phyloP scores from a whole-genome alignment of 2,797 vertebrate species.

The Premnoplex brunnescens region DNA sequence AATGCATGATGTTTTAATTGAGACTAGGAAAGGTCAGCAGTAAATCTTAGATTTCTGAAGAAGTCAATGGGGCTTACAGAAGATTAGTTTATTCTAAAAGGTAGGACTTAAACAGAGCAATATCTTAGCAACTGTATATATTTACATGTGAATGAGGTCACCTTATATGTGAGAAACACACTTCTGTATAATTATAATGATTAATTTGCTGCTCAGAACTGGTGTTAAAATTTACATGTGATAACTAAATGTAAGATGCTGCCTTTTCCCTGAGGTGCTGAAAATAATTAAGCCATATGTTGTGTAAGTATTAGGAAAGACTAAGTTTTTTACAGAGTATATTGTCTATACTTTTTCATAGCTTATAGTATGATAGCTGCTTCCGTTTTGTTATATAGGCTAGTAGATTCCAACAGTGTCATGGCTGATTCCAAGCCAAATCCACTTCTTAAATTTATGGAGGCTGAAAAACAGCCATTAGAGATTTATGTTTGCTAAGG shows the following conservation, averaged over 20 bases:
- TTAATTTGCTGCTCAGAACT: background rate
- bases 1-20: conserved; percentile 2
- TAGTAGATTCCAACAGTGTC: background rate
- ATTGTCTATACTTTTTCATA: background rate
- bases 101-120: background rate
- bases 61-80: background rate
- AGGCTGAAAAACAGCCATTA: background rate
- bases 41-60: conserved; percentile 15
- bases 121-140: conserved; percentile 10
- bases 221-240: background rate
- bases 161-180: conserved; percentile 1
- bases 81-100: conserved; percentile 10
- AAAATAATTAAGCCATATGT: conserved; percentile 6
- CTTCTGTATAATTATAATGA: background rate
- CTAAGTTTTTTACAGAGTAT: background rate
- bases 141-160: conserved; percentile 38
- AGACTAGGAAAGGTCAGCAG: conserved; percentile 6
- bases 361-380: background rate
- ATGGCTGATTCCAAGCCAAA: background rate
- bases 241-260: background rate
- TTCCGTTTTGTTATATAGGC: background rate
- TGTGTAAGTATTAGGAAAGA: background rate
- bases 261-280: background rate
- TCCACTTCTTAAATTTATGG: background rate
- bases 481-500: background rate